phyloP scores from a whole-genome alignment of 2,888 invertebrate genomes.

The Allolobophora icterica region DNA sequence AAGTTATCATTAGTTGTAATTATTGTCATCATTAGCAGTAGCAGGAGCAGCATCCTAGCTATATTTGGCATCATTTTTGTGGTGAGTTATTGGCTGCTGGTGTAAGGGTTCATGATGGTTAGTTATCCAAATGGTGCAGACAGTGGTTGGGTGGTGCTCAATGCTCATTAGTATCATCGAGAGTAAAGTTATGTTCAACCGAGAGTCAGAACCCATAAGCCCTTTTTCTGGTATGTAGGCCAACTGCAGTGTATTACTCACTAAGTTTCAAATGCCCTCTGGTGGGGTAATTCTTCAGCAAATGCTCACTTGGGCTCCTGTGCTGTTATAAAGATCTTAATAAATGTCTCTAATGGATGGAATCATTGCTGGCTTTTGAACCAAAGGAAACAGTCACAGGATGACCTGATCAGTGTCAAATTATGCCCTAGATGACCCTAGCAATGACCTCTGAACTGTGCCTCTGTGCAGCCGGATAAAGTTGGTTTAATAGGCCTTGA shows the following conservation, averaged over 20 bases:
- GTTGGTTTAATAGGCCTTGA: neutral
- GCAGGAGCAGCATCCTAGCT: neutral
- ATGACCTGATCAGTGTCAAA: constrained; percentile 17
- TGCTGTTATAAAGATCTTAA: neutral
- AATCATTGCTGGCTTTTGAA: neutral
- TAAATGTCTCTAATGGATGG: constrained; percentile 1
- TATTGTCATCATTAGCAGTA: neutral
- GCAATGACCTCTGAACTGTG: neutral
- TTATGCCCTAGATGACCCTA: neutral
- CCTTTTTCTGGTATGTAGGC: neutral
- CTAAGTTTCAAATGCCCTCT: neutral
- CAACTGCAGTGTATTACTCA: neutral
- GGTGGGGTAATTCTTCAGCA: neutral
- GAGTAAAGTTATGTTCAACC: neutral
- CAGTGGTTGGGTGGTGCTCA: neutral
- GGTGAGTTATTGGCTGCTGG: neutral
- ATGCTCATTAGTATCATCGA: neutral
- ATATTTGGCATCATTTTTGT: neutral
- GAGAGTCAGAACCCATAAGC: neutral
- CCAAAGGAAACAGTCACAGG: constrained; percentile 14
- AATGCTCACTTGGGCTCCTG: neutral
- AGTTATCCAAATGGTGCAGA: neutral
- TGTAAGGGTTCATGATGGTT: neutral
- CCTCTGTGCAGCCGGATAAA: neutral
- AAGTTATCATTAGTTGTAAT: neutral